These are phyloP conservation scores for Acromyrmex heyeri DNA, from an alignment of 1,140 invertebrate genomes.

Conservation along the genomic window DNA sequence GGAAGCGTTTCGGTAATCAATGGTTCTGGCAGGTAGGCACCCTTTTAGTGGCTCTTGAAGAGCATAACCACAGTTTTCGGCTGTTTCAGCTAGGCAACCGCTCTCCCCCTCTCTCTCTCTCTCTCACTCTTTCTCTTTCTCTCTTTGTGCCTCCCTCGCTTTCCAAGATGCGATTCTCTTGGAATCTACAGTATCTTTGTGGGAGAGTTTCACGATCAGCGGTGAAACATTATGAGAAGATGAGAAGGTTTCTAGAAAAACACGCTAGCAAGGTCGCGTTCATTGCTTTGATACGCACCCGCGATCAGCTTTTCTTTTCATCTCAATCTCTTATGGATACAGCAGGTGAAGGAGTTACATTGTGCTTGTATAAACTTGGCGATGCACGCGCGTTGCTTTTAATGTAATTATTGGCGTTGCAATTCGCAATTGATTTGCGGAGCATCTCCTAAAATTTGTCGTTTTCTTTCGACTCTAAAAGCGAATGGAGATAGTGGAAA, in stretches of 20 bases:
- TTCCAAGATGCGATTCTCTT: constrained; percentile 66
- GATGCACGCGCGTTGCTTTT: neutral
- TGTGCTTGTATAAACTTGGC: neutral
- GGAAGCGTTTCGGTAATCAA: constrained; percentile 86
- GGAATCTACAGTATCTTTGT: constrained; percentile 53
- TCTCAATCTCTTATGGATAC: neutral
- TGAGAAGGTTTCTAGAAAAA: constrained; percentile 35
- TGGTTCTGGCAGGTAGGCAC: constrained; percentile 85
- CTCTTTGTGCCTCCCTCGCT: constrained; percentile 61
- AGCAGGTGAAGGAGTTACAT: neutral
- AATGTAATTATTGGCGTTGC: neutral
- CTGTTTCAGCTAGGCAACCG: constrained; percentile 73
- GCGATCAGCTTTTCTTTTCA: constrained; percentile 23
- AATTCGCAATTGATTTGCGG: neutral
- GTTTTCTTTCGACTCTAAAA: neutral
- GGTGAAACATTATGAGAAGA: constrained; percentile 56
- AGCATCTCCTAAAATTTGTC: neutral
- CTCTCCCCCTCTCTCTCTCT: neutral
- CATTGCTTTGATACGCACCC: constrained; percentile 12
- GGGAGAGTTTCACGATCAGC: constrained; percentile 51
- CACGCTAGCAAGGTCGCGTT: neutral
- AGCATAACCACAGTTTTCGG: constrained; percentile 80
- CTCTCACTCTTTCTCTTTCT: constrained; percentile 34
- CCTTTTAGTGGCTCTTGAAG: constrained; percentile 81
- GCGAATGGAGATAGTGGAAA: constrained; percentile 9